phyloP scores from a whole-genome alignment of 37 sponge, comb jelly and placozoan species.

The Agelas oroides region DNA sequence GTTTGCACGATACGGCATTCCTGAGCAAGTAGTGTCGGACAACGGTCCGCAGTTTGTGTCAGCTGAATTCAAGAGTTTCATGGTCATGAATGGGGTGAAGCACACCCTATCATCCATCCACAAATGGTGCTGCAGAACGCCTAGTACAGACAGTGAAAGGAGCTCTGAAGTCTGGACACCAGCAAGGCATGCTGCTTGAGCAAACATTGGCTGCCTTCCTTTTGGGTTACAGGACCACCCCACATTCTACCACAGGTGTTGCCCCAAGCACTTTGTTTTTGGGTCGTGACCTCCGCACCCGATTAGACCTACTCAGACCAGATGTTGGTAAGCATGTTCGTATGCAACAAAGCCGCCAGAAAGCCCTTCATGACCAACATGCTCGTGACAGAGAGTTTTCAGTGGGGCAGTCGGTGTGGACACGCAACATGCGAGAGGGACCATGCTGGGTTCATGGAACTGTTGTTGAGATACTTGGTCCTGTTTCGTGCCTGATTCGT shows the following conservation, averaged over 20 bases:
- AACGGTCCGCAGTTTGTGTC: constrained; percentile 13
- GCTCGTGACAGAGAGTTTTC: neutral
- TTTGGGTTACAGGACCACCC: neutral
- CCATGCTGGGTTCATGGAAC: neutral
- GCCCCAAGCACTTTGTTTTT: neutral
- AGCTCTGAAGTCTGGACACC: neutral
- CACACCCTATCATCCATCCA: constrained; percentile 54
- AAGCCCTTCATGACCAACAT: too few relatives aligned
- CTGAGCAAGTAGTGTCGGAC: constrained; percentile 20
- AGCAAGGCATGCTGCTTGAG: neutral
- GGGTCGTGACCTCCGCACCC: neutral
- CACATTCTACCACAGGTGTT: neutral
- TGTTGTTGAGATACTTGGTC: too few relatives aligned
- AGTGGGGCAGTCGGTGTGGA: neutral
- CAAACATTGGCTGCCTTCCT: neutral
- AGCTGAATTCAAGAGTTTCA: constrained; percentile 30
- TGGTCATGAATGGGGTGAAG: constrained; percentile 17
- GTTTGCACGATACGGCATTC: constrained; percentile 51
- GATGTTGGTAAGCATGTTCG: too few relatives aligned
- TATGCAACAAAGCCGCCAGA: too few relatives aligned
- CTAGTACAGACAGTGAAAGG: constrained; percentile 36
- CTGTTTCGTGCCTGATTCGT: too few relatives aligned
- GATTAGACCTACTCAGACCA: neutral
- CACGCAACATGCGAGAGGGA: neutral
- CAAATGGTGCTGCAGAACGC: constrained; percentile 30